These are phyloP conservation scores for Progne subis DNA, from an alignment of 2,113 vertebrate species.

Conservation along the genomic window DNA sequence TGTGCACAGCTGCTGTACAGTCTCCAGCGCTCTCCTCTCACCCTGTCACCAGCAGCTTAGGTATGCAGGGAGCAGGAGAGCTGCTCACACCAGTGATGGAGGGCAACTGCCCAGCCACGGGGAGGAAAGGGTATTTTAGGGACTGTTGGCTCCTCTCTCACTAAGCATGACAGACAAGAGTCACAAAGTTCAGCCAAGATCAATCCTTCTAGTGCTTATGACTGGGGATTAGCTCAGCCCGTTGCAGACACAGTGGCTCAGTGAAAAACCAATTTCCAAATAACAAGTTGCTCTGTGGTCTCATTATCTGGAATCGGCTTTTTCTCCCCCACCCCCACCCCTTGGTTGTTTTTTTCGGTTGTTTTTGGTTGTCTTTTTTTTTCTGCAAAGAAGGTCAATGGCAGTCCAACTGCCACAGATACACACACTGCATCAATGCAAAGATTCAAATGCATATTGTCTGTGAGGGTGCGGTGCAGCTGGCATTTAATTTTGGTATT, in stretches of 20 bases:
- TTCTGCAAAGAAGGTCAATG: not conserved
- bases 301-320: not conserved
- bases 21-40: not conserved
- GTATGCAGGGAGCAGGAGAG: rapidly evolving
- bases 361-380: not conserved
- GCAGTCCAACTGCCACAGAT: not conserved
- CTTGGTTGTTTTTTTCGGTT: not conserved
- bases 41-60: rapidly evolving
- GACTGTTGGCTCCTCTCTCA: not conserved
- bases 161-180: not conserved
- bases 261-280: conserved; percentile 14
- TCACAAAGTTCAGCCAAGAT: conserved; percentile 23
- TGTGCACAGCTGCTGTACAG: not conserved
- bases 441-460: not conserved
- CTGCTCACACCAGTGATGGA: not conserved
- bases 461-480: not conserved
- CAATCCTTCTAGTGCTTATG: not conserved
- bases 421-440: not conserved
- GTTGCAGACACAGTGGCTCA: not conserved
- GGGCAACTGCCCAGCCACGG: not conserved
- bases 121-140: not conserved
- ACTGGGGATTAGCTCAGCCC: not conserved
- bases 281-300: not conserved
- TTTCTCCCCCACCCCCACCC: rapidly evolving
- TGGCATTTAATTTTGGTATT: not conserved